Evolutionary conservation across 2,888 invertebrate genomes (phyloP), one percentile per base, ranked within the genome.

Genomic region (Dryococelus australis): DNA sequence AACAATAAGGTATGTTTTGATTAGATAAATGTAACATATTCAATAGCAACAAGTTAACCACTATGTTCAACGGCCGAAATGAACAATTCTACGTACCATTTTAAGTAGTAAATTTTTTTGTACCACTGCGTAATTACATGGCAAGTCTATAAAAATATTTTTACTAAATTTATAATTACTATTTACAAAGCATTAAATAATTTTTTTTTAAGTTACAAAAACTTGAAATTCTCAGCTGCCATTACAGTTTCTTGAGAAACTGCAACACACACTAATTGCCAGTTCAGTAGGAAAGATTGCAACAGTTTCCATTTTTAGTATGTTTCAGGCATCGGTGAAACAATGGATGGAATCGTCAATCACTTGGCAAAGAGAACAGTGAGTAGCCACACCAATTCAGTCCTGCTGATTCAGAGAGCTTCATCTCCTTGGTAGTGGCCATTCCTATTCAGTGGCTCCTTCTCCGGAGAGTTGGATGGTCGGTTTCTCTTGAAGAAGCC

Each of bases 401-500:
- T 6, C 47, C 47, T 13, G 47, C 47, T 27, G 28, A 53, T 47
- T 95, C 95, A 96, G 91, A 96, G 95, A 90, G 96, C 96, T 92
- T 97, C 96, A 93, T 97, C 97, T 89, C 96, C 96, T 89, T 93
- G 92, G 90, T 94, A 95, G 89, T 94, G 93, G 85, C 96, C 96
- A 90, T 96, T 96, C 89, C 97, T 94, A 92, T 97, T 96, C 90
- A 98, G 93, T 3, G 97, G 97, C 91, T 97, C 97, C 86, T 97
- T 94, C 93, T 98, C 97, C 83, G 97, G 95, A 90, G 96, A 95
- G 92, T 96, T 95, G n/a, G 91, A 91, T 85, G 98, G 98, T 43
- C 98, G 95, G 93, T 97, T 97, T 91, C 98, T 95, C 92, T 97
- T 97, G 94, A 98, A 98, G 95, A 98, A 98, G 88, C 98, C 98